Conservation (phyloP, 2,797 vertebrate genomes). For the Poecilia picta region DNA sequence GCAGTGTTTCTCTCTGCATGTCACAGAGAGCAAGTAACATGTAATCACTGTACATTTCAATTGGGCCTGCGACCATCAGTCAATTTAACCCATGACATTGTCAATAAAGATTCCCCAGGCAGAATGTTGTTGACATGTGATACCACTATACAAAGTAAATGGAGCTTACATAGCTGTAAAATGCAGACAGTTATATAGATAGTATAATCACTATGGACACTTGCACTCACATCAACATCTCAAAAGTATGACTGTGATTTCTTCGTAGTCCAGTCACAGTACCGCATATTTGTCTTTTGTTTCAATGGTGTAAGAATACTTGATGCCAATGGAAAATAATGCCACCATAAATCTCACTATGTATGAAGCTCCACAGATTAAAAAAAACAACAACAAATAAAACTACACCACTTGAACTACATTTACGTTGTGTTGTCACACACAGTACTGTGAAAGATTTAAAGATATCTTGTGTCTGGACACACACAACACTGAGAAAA, state of each 20-base stretch:
- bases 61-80: not conserved
- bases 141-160: not conserved
- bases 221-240: not conserved
- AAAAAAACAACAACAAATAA: too few species aligned
- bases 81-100: not conserved
- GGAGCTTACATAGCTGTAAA: not conserved
- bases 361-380: not conserved
- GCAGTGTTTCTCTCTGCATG: too few species aligned
- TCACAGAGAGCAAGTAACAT: conserved; percentile 12
- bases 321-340: not conserved
- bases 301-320: not conserved
- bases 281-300: not conserved
- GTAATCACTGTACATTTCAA: conserved; percentile 7
- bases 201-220: not conserved
- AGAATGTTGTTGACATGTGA: not conserved
- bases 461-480: not conserved
- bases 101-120: not conserved
- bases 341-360: not conserved
- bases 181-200: not conserved
- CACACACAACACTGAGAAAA: not conserved
- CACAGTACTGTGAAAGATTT: not conserved
- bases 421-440: not conserved
- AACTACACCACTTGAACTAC: not conserved
- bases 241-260: not conserved
- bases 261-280: not conserved